Conservation (phyloP, 2,888 invertebrate genomes). For the Sesamia inferens region DNA sequence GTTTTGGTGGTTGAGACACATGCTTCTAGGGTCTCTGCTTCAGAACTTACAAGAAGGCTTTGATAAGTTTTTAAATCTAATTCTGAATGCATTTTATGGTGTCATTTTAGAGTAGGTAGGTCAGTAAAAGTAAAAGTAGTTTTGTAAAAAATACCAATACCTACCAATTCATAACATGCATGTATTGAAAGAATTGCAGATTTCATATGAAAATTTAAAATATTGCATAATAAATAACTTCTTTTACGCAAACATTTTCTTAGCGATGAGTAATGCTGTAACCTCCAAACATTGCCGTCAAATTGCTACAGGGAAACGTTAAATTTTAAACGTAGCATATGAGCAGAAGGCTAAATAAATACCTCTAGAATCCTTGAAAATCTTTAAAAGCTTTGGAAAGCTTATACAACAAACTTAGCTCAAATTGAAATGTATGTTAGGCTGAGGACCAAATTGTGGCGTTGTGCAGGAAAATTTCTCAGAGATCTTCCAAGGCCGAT, state of each 20-base stretch:
- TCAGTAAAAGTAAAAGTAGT: not conserved
- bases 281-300: constrained; percentile 44
- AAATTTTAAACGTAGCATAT: constrained; percentile 14
- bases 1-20: not conserved
- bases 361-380: not conserved
- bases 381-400: not conserved
- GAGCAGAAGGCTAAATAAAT: not conserved
- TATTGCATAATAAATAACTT: constrained; percentile 48
- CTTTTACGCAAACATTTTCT: constrained; percentile 32
- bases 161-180: not conserved
- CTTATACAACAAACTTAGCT: not conserved
- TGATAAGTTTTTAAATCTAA: constrained; percentile 5
- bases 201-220: constrained; percentile 28
- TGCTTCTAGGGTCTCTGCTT: not conserved
- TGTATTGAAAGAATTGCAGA: constrained; percentile 9
- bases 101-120: not conserved
- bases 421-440: not conserved
- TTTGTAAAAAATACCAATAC: constrained; percentile 1
- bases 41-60: constrained; percentile 1
- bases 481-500: not conserved
- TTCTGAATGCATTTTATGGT: not conserved
- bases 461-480: not conserved
- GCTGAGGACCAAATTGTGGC: too few species aligned
- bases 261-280: constrained; percentile 49
- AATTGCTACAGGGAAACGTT: constrained; percentile 18